Conservation (phyloP, 2,797 vertebrate species). For the Pelodytes ibericus region DNA sequence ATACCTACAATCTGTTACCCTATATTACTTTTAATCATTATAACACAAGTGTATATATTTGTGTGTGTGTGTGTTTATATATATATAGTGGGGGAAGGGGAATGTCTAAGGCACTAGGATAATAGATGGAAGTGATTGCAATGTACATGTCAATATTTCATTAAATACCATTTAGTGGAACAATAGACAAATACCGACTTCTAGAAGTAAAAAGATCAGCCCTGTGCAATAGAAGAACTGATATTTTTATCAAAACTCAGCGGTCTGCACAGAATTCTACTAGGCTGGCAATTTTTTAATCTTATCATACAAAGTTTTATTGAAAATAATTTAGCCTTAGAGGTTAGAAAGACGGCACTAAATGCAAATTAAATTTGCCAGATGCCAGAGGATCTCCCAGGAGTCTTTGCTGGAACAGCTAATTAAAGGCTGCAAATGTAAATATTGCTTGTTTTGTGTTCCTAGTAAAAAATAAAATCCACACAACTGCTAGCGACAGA, state of each 20-base stretch:
- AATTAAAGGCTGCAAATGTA: constrained; percentile 53
- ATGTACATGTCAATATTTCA: no score
- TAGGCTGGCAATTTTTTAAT: constrained; percentile 57
- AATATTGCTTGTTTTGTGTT: constrained; percentile 41
- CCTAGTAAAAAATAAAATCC: constrained; percentile 35
- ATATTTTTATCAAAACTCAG: no score
- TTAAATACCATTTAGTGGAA: no score
- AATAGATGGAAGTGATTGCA: no score
- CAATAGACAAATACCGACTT: no score
- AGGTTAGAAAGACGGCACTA: constrained; percentile 57
- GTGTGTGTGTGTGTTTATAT: no score
- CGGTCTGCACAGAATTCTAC: constrained; percentile 14
- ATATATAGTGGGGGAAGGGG: no score
- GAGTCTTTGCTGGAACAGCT: constrained; percentile 46
- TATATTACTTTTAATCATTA: no score
- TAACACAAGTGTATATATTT: no score
- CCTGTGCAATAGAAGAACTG: not conserved
- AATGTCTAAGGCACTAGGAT: no score
- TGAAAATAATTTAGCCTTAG: constrained; percentile 52
- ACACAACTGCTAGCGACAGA: constrained; percentile 9
- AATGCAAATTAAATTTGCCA: constrained; percentile 52
- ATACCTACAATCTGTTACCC: no score
- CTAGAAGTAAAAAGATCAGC: no score
- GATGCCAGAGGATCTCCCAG: constrained; percentile 42
- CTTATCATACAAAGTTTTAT: constrained; percentile 51